Percentiles rank a stretch among this genome's conserved stretches.
These are phyloP conservation scores for Onchidella celtica DNA, from an alignment of 2,888 invertebrate species.

Conservation along the genomic window DNA sequence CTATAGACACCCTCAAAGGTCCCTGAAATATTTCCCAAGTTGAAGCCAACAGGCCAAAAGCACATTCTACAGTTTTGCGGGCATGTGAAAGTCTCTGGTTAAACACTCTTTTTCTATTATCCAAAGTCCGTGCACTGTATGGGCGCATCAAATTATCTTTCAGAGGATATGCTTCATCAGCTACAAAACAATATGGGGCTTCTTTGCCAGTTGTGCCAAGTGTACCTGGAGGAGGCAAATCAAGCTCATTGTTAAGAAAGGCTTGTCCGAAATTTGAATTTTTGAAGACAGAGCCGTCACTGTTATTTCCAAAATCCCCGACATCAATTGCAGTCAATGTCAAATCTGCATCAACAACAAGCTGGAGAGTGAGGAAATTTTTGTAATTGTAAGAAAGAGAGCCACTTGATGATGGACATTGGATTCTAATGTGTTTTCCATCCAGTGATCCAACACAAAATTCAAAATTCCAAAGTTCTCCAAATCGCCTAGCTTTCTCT, in stretches of 20 bases:
- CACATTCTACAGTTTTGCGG: slow-evolving; percentile 1
- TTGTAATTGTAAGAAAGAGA: slow-evolving; percentile 21
- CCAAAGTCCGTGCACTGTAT: background rate
- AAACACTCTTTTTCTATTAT: background rate
- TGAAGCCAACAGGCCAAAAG: background rate
- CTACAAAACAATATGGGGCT: background rate
- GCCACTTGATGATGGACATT: background rate
- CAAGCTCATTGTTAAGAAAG: background rate
- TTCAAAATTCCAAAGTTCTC: background rate
- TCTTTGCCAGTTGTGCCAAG: background rate
- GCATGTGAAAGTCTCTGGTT: background rate
- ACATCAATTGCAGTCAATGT: slow-evolving; percentile 11
- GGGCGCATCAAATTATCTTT: background rate
- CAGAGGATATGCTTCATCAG: background rate
- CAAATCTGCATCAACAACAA: background rate
- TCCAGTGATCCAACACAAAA: background rate
- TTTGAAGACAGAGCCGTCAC: slow-evolving; percentile 10
- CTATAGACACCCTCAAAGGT: background rate
- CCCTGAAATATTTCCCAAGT: background rate
- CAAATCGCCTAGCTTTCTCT: background rate
- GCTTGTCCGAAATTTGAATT: background rate
- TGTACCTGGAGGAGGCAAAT: background rate
- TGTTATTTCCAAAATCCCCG: slow-evolving; percentile 12
- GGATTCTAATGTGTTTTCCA: background rate
- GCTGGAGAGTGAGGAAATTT: background rate